Evolutionary conservation across 2,888 invertebrate genomes (phyloP).

Genomic region (Abrostola triplasia): DNA sequence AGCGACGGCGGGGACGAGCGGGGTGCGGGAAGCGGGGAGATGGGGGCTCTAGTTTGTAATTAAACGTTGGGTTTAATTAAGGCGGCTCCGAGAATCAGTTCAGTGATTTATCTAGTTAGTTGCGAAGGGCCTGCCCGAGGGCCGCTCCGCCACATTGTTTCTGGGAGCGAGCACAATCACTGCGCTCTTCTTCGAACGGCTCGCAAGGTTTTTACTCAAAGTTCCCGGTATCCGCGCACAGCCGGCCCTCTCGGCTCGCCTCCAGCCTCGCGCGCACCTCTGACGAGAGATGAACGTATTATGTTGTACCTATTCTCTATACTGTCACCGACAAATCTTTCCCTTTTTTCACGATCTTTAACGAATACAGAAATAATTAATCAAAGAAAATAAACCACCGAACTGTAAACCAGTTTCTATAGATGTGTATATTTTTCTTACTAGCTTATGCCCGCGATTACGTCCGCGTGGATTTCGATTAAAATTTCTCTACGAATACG

Average conservation of each 20-base stretch:
- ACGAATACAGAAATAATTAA: too few species aligned
- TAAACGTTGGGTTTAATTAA: conserved; percentile 74
- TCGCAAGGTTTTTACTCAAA: conserved; percentile 58
- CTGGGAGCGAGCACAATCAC: conserved; percentile 12
- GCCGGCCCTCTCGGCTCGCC: background rate
- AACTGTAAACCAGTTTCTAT: too few species aligned
- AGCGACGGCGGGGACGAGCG: conserved; percentile 19
- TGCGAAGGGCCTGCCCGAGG: conserved; percentile 20
- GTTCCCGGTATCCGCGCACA: conserved; percentile 48
- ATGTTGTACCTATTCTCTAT: too few species aligned
- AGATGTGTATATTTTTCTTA: too few species aligned
- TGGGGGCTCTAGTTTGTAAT: conserved; percentile 65
- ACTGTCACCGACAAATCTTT: too few species aligned
- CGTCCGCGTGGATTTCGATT: too few species aligned
- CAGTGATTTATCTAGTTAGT: conserved; percentile 69
- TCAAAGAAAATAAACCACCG: too few species aligned
- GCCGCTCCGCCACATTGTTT: conserved; percentile 16
- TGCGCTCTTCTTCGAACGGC: conserved; percentile 56
- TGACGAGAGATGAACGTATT: too few species aligned
- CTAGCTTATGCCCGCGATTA: too few species aligned
- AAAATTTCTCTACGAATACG: too few species aligned
- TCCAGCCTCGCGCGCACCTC: background rate
- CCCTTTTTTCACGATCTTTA: too few species aligned
- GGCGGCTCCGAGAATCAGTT: conserved; percentile 52
- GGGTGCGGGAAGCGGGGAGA: background rate